These are phyloP conservation scores for Diplolepis rosae DNA, from an alignment of 2,888 invertebrate species.

Conservation along the genomic window DNA sequence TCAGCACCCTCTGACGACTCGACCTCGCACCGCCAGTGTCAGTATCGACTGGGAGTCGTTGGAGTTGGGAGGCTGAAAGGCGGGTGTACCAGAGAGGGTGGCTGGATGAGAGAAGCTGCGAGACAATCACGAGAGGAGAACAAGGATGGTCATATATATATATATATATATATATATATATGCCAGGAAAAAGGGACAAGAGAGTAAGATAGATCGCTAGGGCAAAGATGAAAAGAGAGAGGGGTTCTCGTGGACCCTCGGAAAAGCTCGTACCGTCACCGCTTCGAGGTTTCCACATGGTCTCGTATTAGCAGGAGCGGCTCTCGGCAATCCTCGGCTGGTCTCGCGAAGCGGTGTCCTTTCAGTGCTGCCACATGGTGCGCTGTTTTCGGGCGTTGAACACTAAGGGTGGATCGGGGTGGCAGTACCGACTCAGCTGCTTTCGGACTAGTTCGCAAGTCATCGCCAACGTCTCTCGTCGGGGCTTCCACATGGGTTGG, in stretches of 20 bases:
- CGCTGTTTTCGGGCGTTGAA: slow-evolving; percentile 45
- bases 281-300: slow-evolving; percentile 60
- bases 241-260: slow-evolving; percentile 57
- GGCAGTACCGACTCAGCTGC: slow-evolving; percentile 55
- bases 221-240: slow-evolving; percentile 46
- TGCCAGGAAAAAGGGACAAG: slow-evolving; percentile 48
- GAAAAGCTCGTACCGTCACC: slow-evolving; percentile 47
- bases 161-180: no score
- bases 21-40: slow-evolving; percentile 69
- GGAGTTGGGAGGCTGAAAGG: no score
- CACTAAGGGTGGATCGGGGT: slow-evolving; percentile 39
- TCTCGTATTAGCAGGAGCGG: slow-evolving; percentile 47
- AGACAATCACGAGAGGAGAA: slow-evolving; percentile 66
- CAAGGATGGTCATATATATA: slow-evolving; percentile 53
- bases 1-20: slow-evolving; percentile 70
- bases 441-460: slow-evolving; percentile 66
- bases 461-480: slow-evolving; percentile 67
- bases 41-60: slow-evolving; percentile 67
- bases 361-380: slow-evolving; percentile 67
- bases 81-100: slow-evolving; percentile 50
- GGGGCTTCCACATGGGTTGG: slow-evolving; percentile 72
- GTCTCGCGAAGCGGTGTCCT: slow-evolving; percentile 52
- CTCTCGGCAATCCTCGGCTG: slow-evolving; percentile 44
- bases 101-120: slow-evolving; percentile 54
- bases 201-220: slow-evolving; percentile 39